Base-by-base conservation (phyloP, 92 coral and sea anemone genomes). In the Siderastrea siderea region DNA sequence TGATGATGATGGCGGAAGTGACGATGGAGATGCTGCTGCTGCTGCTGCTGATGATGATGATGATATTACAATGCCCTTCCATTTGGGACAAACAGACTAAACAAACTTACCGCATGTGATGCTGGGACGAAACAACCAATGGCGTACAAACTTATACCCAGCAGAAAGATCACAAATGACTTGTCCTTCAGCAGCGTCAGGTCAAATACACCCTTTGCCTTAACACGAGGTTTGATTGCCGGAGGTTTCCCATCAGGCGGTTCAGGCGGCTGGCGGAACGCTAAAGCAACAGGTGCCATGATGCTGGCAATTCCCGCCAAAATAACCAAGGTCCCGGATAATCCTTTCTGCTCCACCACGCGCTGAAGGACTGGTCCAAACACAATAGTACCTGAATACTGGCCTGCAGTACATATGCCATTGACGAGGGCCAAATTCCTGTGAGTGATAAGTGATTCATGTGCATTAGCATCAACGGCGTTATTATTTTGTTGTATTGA, bases 341-440 rank as follows among this genome's bases (percentile, higher is more conserved):
- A 38, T 26, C 84, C 84, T 44, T 53, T 66, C 3, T 11, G 66
- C 43, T 17, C 58, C 50, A 80, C 74, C 38, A 60, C 59, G 10
- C 4, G 57, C 11, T 77, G 82, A 68, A 80, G 50, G 13, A 66
- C 54, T 7, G 62, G 64, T 8, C 74, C 61, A 67, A 51, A 68
- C 19, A 53, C 75, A 54, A 80, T 52, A 38, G 75, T 80, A 4
- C 74, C 63, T 4, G 51, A 66, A 53, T 49, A 80, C 38, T 58
- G 74, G 26, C 74, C 84, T 1, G 84, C 75, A 45, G 75, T 51
- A 54, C 75, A 80, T 49, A 80, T 50, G 65, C 84, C 84, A 67
- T 80, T 80, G 16, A 65, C 84, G n/a, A 80, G 75, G 1, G 84
- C 74, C 38, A 80, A 68, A 50, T 67, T 48, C 64, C 84, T 68